Conservation (phyloP, 2,113 vertebrate genomes). For the Ammospiza caudacuta region DNA sequence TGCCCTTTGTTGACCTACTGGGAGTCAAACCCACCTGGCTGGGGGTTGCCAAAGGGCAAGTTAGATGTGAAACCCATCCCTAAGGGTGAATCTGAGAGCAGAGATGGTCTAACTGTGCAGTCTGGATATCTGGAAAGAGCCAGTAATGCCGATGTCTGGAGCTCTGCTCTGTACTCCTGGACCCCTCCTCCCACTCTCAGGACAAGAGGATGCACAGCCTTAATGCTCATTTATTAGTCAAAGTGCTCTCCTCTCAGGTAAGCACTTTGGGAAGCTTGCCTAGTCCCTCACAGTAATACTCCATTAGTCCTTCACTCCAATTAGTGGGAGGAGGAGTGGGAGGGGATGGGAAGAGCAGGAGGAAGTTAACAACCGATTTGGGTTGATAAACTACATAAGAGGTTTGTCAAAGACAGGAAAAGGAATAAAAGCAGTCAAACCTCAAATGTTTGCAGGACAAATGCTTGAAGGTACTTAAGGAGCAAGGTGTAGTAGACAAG, state of each 20-base stretch:
- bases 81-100: background rate
- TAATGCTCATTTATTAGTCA: slow-evolving; percentile 17
- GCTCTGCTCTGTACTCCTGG: background rate
- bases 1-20: background rate
- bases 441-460: background rate
- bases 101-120: background rate
- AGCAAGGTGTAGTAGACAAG: background rate
- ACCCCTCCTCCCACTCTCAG: background rate
- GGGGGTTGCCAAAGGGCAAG: background rate
- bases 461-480: background rate
- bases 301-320: slow-evolving; percentile 48
- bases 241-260: slow-evolving; percentile 9
- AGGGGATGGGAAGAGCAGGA: background rate
- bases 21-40: background rate
- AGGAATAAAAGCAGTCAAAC: background rate
- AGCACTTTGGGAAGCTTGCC: slow-evolving; percentile 29
- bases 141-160: accelerated
- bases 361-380: slow-evolving; percentile 24
- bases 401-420: background rate
- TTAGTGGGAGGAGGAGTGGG: slow-evolving; percentile 11
- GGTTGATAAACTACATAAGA: slow-evolving; percentile 4
- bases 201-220: background rate
- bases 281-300: background rate
- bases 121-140: background rate
- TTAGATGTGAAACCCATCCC: background rate